Base-by-base conservation (phyloP, 2,797 vertebrate species). In the Acipenser ruthenus region DNA sequence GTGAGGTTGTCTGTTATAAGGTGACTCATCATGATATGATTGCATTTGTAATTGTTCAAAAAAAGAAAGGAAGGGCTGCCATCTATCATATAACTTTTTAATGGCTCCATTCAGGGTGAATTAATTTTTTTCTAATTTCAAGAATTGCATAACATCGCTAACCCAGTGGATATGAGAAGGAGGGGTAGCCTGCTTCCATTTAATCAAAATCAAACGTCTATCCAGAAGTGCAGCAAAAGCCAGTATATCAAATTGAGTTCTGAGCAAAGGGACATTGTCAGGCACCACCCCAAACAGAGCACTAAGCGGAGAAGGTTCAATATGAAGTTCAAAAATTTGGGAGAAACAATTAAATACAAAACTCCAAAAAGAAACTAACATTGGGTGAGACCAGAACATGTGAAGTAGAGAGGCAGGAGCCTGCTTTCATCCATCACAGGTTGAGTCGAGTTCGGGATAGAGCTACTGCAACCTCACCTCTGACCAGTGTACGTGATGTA, bases 401-500 rank as follows among this genome's bases (percentile, higher is more conserved):
- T 69, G 67, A 7, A 59, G 10, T n/a, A 71, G 60, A 6, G 51
- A 59, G 8, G 63, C 48, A 6, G 60, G 49, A n/a, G n/a, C n/a
- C 23, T 69, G 64, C 8, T 12, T 69, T 9, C 67, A 69, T 64
- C 11, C 2, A 18, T 69, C 70, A 66, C 64, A 66, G 7, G 10
- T 68, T 8, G 61, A 23, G 1, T 66, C 23, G 1, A 66, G 6
- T 2, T 69, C 15, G 6, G 50, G 18, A 62, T 12, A 50, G 9
- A 73, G 60, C 64, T 67, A 64, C 3, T 63, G 37, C 8, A 64
- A 6, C 13, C 11, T 67, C 60, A n/a, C 58, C 49, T 69, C 63
- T 2, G 52, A 69, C 58, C 65, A 71, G 8, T 63, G 68, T 7
- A 18, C 0, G 1, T 6, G 51, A 18, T 64, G 65, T 61, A 60